Base-by-base conservation (phyloP, 2,113 vertebrate genomes). In the Otis tarda region DNA sequence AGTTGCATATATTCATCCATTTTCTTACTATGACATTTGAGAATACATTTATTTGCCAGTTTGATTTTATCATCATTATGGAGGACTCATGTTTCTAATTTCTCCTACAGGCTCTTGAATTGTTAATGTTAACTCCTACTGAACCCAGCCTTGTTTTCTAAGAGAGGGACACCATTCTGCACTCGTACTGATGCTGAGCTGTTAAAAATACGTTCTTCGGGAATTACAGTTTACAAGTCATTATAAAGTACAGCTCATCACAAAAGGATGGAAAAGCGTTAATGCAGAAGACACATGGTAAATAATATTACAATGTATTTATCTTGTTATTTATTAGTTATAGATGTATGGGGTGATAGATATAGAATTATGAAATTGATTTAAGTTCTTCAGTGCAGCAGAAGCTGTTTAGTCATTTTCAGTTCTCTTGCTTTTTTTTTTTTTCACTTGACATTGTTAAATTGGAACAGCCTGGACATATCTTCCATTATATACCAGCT, bases 71-170 rank as follows among this genome's bases (percentile, higher is more conserved):
- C 96, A 94, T 96, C 92, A 83, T 96, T 96, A 95, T 90, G 90
- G 94, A 95, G 76, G 95, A 93, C 90, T 97, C 95, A 61, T 94
- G 95, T 97, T 97, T 97, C 96, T 97, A 97, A 97, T 97, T 97
- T 97, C 93, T 97, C 89, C 91, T 97, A 92, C 91, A 84, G 93
- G 93, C 94, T 97, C 95, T 93, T 97, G 96, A 97, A 97, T 97
- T 97, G 96, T 97, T 97, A 97, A 96, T 97, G 95, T 97, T 97
- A 97, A 97, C 97, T 97, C 96, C 90, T 95, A 92, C 83, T 93
- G 94, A 97, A 97, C 91, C 73, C 93, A 94, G 71, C 78, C 93
- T 94, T 94, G 89, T 95, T 96, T 95, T 91, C 93, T 87, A 88
- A 88, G 61, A 93, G 78, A 84, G 43, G 88, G 79, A 77, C 80